These are phyloP conservation scores for Teleiodes luculella DNA, from an alignment of 2,888 invertebrate genomes.

Conservation along the genomic window DNA sequence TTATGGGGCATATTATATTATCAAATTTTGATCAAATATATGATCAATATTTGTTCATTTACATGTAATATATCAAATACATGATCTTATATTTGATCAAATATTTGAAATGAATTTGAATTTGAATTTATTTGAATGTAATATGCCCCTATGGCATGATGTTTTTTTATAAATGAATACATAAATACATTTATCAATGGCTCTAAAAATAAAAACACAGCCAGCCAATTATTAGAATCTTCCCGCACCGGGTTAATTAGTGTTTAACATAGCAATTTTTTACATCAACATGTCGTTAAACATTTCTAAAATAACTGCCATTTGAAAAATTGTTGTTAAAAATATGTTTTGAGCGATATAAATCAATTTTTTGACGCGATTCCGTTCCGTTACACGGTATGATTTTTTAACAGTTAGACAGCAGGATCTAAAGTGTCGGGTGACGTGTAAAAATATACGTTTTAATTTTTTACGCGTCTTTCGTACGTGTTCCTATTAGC, in stretches of 20 bases:
- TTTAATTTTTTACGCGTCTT: neutral
- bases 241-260: conserved; percentile 10
- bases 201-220: conserved; percentile 19
- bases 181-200: no score
- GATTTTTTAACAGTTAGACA: conserved; percentile 60
- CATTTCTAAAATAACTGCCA: conserved; percentile 3
- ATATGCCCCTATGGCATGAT: no score
- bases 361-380: conserved; percentile 68
- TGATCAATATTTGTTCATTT: no score
- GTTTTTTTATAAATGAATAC: no score
- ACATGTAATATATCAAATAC: no score
- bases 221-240: neutral
- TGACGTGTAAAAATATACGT: conserved; percentile 35
- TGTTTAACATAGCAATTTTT: neutral
- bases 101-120: no score
- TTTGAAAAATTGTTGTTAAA: conserved; percentile 2
- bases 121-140: no score
- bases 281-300: neutral
- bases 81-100: no score
- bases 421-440: conserved; percentile 64
- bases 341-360: conserved; percentile 43
- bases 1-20: no score
- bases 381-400: conserved; percentile 59
- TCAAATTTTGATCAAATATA: no score
- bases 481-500: neutral